Conservation (phyloP, 1,140 invertebrate genomes). For the Lasioglossum albipes region DNA sequence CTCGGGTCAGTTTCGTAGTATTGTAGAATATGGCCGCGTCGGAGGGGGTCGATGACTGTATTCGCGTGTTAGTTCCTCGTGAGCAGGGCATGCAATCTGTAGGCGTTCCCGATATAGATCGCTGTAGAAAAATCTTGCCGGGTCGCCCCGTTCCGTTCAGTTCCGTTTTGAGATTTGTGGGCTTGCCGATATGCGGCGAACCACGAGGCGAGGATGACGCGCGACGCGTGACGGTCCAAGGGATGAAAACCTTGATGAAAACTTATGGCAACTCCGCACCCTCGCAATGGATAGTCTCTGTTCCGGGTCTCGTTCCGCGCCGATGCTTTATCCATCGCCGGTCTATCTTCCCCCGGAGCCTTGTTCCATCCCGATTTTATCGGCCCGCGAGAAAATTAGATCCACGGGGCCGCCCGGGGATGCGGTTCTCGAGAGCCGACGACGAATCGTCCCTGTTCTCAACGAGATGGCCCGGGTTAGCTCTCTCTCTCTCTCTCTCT, state of each 20-base stretch:
- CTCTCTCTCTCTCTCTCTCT: neutral
- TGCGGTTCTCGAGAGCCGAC: too few species aligned
- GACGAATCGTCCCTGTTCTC: too few species aligned
- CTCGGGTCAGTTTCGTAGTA: conserved; percentile 71
- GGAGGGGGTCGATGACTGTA: conserved; percentile 73
- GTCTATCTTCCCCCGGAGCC: neutral
- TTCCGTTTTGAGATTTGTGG: too few species aligned
- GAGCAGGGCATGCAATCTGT: conserved; percentile 67
- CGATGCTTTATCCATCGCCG: neutral
- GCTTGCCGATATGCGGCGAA: neutral
- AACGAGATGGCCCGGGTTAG: too few species aligned
- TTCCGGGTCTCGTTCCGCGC: neutral
- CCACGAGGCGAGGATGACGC: too few species aligned
- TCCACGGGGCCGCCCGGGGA: neutral
- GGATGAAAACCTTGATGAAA: conserved; percentile 45
- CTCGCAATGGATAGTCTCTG: conserved; percentile 39
- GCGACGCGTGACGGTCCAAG: neutral
- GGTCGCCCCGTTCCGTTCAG: neutral
- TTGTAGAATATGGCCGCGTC: conserved; percentile 62
- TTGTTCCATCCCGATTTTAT: neutral
- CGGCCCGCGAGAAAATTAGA: neutral
- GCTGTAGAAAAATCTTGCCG: conserved; percentile 26
- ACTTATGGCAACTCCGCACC: conserved; percentile 13
- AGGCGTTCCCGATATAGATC: conserved; percentile 74
- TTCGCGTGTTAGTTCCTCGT: conserved; percentile 74